A percentile compares a stretch with the other conserved stretches of the same genome.
Conservation (phyloP, 2,113 vertebrate species). For the Pogona vitticeps region DNA sequence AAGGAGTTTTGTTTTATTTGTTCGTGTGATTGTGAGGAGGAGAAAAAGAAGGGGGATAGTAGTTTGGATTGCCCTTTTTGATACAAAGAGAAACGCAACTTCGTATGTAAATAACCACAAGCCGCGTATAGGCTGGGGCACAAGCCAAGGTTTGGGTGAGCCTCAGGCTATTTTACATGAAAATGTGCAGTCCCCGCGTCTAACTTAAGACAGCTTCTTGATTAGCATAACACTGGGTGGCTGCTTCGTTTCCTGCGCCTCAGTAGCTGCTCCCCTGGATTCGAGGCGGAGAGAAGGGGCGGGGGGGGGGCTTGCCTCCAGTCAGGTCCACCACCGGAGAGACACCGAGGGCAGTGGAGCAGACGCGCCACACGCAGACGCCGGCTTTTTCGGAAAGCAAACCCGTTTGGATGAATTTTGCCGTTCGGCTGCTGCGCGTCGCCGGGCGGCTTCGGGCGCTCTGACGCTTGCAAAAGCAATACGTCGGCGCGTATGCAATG, state of each 20-base stretch:
- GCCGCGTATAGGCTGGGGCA: conserved; percentile 48
- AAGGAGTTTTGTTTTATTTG: background rate
- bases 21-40: background rate
- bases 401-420: conserved; percentile 27
- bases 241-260: conserved; percentile 63
- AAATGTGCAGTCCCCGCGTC: conserved; percentile 57
- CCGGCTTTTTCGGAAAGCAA: conserved; percentile 29
- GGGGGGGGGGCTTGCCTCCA: conserved; percentile 9
- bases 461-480: conserved; percentile 39
- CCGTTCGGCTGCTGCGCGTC: conserved; percentile 21
- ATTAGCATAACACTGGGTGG: conserved; percentile 64
- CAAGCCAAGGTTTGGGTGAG: conserved; percentile 44
- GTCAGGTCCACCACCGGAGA: too few species aligned
- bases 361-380: conserved; percentile 13
- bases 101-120: conserved; percentile 60
- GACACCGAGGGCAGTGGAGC: conserved; percentile 28
- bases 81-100: conserved; percentile 33
- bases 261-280: conserved; percentile 37
- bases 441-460: conserved; percentile 33
- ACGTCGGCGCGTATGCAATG: background rate
- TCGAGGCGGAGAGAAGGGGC: conserved; percentile 42
- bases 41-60: conserved; percentile 8
- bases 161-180: conserved; percentile 53
- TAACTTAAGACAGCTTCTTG: conserved; percentile 47
- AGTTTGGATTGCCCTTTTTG: conserved; percentile 38